Evolutionary conservation across 2,888 invertebrate genomes (phyloP), one percentile per base, ranked within the genome.

Genomic region (Stenoptilia bipunctidactyla): DNA sequence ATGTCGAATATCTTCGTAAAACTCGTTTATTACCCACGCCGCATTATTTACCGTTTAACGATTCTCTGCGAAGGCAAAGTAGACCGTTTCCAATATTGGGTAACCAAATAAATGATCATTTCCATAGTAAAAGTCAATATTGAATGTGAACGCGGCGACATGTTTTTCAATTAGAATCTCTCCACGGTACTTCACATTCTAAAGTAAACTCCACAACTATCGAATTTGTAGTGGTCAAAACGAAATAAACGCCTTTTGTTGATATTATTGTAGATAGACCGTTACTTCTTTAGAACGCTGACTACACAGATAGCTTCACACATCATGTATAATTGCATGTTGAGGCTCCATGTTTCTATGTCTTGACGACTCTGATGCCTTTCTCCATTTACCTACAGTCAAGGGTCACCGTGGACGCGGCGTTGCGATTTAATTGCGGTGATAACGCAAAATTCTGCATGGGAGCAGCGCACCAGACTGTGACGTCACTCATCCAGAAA

Each of bases 381-480:
- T 20, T 20, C 20, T 5, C 50, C 54, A 51, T 50, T 54, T 50
- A 55, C 51, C n/a, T n/a, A 55, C 55, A 52, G 52, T 54, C 51
- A 55, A 53, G 55, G 52, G 51, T 52, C 55, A 55, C 56, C 53
- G 46, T 53, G 51, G 54, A 56, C 30, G n/a, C 66, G 64, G 66
- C 66, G 67, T 58, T 61, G 58, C 64, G 64, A 73, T 70, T 71
- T 69, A 70, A 75, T 71, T 72, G 69, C 68, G 49, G 53, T 54
- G 63, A 66, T 68, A 71, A 68, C 58, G 56, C 56, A 52, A 50
- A 53, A 51, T 58, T 56, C 56, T 52, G 66, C 68, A 67, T 72
- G 74, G 66, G 71, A 71, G 60, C 61, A 56, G 48, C 49, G 47
- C 56, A 49, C 46, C 60, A 53, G 44, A 42, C 51, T 55, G 48